These are phyloP conservation scores for Xiphorhynchus erythropygius DNA, from an alignment of 2,797 vertebrate genomes.

Conservation along the genomic window DNA sequence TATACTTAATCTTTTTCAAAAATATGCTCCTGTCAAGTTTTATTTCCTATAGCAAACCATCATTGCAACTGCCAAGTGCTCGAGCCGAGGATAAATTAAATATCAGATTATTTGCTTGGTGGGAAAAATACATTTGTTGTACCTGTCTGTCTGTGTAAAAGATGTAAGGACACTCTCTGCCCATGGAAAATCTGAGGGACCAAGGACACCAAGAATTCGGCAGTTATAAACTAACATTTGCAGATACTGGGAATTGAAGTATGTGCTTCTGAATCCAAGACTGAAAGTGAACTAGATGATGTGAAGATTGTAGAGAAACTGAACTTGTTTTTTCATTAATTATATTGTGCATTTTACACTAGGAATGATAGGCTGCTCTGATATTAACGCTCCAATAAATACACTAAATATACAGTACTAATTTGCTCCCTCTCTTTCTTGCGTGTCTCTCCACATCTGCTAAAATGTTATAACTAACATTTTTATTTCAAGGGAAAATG, in stretches of 20 bases:
- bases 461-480: background rate
- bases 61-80: constrained; percentile 66
- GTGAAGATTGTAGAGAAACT: background rate
- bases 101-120: constrained; percentile 34
- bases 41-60: constrained; percentile 77
- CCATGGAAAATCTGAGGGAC: background rate
- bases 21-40: constrained; percentile 75
- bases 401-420: background rate
- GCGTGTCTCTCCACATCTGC: background rate
- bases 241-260: background rate
- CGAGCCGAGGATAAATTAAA: constrained; percentile 55
- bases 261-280: background rate
- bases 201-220: background rate
- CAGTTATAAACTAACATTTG: background rate
- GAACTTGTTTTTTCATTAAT: background rate
- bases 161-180: background rate
- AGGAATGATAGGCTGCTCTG: background rate
- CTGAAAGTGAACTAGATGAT: background rate
- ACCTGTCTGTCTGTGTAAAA: background rate
- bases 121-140: constrained; percentile 26
- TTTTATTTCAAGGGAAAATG: background rate
- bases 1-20: constrained; percentile 51
- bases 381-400: background rate
- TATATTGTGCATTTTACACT: background rate
- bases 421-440: background rate